phyloP scores from a whole-genome alignment of 2,113 vertebrate species.

The Serinus canaria region DNA sequence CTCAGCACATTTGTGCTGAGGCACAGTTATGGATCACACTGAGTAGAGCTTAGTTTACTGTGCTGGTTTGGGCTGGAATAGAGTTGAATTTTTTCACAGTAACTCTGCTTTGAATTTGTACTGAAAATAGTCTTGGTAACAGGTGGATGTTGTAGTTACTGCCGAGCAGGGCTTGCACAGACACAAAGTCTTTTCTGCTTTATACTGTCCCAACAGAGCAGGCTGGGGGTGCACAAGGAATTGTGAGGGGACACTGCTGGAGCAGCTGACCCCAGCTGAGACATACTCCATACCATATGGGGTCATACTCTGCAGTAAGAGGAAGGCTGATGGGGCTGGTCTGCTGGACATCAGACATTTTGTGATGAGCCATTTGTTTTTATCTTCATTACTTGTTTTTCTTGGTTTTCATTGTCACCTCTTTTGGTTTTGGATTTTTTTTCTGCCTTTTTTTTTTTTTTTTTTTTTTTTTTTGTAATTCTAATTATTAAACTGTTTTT shows the following conservation, averaged over 20 bases:
- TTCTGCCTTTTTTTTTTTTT: neutral
- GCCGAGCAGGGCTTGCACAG: neutral
- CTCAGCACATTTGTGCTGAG: neutral
- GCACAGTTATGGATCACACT: neutral
- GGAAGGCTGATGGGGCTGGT: neutral
- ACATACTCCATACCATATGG: neutral
- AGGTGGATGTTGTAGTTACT: neutral
- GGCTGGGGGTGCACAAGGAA: neutral
- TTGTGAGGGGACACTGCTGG: too few species aligned
- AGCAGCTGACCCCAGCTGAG: neutral
- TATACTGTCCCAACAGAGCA: neutral
- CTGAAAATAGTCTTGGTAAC: neutral
- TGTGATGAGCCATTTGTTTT: neutral
- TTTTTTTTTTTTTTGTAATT: neutral
- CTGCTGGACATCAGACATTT: neutral
- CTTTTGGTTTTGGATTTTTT: neutral
- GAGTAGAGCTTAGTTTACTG: neutral
- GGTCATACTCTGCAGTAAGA: neutral
- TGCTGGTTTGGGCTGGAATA: neutral
- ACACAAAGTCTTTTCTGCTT: neutral
- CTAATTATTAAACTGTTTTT: neutral
- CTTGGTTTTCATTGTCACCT: neutral
- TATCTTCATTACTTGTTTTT: neutral
- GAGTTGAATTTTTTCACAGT: neutral
- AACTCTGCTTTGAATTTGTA: neutral